phyloP scores from a whole-genome alignment of 2,888 invertebrate genomes.

The Hemaris fuciformis region DNA sequence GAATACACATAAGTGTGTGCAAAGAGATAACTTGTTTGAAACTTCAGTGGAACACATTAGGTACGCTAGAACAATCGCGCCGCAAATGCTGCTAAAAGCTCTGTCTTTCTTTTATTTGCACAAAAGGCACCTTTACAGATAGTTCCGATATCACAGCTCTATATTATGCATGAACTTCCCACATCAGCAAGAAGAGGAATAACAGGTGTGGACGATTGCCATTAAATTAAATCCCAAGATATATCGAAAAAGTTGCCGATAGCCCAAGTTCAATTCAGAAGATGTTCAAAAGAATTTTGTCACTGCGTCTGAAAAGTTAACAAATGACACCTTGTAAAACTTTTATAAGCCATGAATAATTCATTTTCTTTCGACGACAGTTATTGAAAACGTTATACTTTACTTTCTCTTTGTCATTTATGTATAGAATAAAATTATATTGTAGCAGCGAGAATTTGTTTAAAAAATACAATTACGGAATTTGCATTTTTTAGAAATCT shows the following conservation, averaged over 20 bases:
- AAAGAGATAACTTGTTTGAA: constrained; percentile 6
- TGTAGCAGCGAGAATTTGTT: neutral
- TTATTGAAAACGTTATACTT: constrained; percentile 36
- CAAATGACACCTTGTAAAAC: constrained; percentile 47
- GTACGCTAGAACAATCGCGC: constrained; percentile 13
- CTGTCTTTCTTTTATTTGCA: constrained; percentile 10
- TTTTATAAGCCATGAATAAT: constrained; percentile 45
- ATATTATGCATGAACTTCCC: constrained; percentile 9
- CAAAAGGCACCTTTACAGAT: constrained; percentile 14
- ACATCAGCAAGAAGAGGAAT: neutral
- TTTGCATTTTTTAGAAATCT: constrained; percentile 2
- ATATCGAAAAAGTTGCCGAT: constrained; percentile 48
- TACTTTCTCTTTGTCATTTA: constrained; percentile 30
- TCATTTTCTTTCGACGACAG: constrained; percentile 38
- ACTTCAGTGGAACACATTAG: constrained; percentile 13
- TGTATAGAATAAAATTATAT: constrained; percentile 21
- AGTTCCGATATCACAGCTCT: constrained; percentile 9
- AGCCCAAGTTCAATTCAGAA: constrained; percentile 37
- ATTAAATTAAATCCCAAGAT: constrained; percentile 44
- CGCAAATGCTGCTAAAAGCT: constrained; percentile 13
- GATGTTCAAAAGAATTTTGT: constrained; percentile 38
- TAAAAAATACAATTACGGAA: constrained; percentile 6
- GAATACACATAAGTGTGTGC: constrained; percentile 17
- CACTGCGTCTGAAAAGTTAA: constrained; percentile 41
- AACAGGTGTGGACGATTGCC: constrained; percentile 18